Conservation (phyloP, 64 coral and sea anemone species). For the Exaiptasia diaphana region DNA sequence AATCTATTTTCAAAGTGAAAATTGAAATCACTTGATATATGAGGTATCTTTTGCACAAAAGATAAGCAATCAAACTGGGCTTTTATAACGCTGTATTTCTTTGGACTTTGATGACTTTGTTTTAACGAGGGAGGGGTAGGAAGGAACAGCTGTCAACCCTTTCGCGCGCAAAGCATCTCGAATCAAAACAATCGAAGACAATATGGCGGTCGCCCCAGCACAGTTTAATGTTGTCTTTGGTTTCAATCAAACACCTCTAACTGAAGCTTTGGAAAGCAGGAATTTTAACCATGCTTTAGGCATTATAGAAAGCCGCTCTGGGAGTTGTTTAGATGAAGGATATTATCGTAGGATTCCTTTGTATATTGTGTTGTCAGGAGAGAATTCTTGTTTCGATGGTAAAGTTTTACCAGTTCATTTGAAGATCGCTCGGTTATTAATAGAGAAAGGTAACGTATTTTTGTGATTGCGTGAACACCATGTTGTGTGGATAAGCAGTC, state of each 20-base stretch:
- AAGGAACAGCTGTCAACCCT: no score
- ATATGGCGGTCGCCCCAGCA: slow-evolving; percentile 69
- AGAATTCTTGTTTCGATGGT: slow-evolving; percentile 59
- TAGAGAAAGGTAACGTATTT: slow-evolving; percentile 66
- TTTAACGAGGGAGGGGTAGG: not conserved
- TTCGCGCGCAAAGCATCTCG: no score
- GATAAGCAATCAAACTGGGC: no score
- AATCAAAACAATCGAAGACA: slow-evolving; percentile 23
- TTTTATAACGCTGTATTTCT: no score
- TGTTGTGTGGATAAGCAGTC: no score
- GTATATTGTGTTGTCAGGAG: slow-evolving; percentile 82
- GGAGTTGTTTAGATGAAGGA: slow-evolving; percentile 74
- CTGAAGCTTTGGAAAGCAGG: slow-evolving; percentile 71
- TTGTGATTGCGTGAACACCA: no score
- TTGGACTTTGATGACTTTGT: no score
- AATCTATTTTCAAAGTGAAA: no score
- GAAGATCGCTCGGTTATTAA: slow-evolving; percentile 65
- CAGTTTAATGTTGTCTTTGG: slow-evolving; percentile 83
- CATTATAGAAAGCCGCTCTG: slow-evolving; percentile 57
- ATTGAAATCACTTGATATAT: no score
- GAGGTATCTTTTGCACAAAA: no score
- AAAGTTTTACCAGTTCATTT: slow-evolving; percentile 75
- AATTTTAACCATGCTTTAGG: slow-evolving; percentile 74
- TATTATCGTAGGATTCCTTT: slow-evolving; percentile 77
- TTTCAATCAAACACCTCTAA: slow-evolving; percentile 74